Conservation (phyloP, 1,140 invertebrate genomes). For the Drosophila mojavensis region DNA sequence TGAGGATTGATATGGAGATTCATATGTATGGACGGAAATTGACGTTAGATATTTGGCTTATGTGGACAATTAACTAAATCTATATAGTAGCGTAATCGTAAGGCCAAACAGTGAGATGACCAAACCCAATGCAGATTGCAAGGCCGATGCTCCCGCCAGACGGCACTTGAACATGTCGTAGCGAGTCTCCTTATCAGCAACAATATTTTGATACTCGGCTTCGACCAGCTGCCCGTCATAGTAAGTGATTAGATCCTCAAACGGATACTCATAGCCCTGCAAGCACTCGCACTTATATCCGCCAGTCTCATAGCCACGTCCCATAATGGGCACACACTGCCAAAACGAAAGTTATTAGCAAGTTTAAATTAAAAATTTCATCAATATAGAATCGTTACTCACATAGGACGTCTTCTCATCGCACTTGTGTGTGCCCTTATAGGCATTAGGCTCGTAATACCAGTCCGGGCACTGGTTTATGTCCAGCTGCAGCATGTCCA, state of each 20-base stretch:
- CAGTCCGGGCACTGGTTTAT: slow-evolving; percentile 97
- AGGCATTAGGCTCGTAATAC: slow-evolving; percentile 95
- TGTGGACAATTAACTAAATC: slow-evolving; percentile 71
- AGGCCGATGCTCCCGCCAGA: slow-evolving; percentile 90
- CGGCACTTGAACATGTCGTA: slow-evolving; percentile 96
- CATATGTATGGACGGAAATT: slow-evolving; percentile 62
- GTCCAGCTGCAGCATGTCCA: slow-evolving; percentile 95
- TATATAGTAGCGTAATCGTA: slow-evolving; percentile 73
- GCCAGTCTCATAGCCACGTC: slow-evolving; percentile 94
- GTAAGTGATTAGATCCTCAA: slow-evolving; percentile 96
- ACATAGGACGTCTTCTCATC: slow-evolving; percentile 96
- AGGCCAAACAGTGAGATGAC: slow-evolving; percentile 73
- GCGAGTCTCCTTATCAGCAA: slow-evolving; percentile 90
- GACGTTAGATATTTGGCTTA: slow-evolving; percentile 60
- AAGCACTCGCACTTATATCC: slow-evolving; percentile 99
- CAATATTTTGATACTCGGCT: slow-evolving; percentile 95
- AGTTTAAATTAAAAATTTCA: neutral
- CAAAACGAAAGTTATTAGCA: slow-evolving; percentile 67
- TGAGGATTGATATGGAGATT: slow-evolving; percentile 52
- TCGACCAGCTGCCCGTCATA: slow-evolving; percentile 98
- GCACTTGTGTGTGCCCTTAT: slow-evolving; percentile 98
- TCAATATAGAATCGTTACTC: slow-evolving; percentile 85
- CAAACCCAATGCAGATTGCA: slow-evolving; percentile 85
- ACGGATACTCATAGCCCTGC: slow-evolving; percentile 98
- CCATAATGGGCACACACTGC: slow-evolving; percentile 96